Evolutionary conservation across 2,797 vertebrate species (phyloP).

Genomic region (Oceanodroma leucorhoa): DNA sequence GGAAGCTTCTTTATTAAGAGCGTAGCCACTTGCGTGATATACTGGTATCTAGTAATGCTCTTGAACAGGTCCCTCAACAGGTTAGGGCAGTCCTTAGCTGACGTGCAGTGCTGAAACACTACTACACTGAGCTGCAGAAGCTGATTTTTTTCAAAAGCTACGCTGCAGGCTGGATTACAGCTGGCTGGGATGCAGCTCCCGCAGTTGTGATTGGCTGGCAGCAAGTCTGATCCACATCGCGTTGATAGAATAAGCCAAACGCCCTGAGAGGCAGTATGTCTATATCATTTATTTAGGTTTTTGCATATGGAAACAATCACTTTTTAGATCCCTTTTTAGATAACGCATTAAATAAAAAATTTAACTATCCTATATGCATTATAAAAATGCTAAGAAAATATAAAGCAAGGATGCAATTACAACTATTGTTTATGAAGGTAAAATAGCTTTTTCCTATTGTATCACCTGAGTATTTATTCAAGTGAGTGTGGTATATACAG

Average conservation of each 20-base stretch:
- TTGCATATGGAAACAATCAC: background rate
- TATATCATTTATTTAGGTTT: background rate
- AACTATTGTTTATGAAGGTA: background rate
- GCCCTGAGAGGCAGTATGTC: background rate
- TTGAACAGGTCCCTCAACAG: background rate
- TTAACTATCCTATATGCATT: background rate
- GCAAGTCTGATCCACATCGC: background rate
- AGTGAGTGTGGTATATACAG: background rate
- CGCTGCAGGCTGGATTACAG: background rate
- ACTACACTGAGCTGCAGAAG: background rate
- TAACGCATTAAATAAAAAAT: background rate
- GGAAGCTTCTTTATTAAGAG: conserved; percentile 24
- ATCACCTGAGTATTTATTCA: background rate
- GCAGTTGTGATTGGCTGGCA: background rate
- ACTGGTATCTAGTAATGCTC: background rate
- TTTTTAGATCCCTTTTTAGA: background rate
- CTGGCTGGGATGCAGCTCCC: background rate
- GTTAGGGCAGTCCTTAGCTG: background rate
- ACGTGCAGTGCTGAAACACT: background rate
- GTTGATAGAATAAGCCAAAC: background rate
- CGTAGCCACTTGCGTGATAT: background rate
- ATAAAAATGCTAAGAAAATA: background rate
- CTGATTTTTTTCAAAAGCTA: background rate
- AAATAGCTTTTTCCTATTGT: background rate
- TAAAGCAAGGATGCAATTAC: background rate